Conservation (phyloP, 2,888 invertebrate species). For the Cryptops parisi region DNA sequence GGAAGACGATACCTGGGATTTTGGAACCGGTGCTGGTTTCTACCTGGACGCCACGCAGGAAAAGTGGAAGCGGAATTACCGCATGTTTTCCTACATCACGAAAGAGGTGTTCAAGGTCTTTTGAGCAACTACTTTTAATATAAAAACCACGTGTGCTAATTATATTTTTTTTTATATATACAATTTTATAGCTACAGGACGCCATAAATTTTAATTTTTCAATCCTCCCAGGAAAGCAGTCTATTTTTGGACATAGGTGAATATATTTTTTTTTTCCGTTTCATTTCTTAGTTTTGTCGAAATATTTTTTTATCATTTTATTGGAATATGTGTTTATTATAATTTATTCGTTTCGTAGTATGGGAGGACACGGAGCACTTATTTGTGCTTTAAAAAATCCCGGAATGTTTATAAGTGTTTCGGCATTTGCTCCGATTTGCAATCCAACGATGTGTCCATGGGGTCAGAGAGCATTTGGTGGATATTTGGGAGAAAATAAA, state of each 20-base stretch:
- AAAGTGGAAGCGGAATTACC: slow-evolving; percentile 86
- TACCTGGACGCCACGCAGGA: slow-evolving; percentile 81
- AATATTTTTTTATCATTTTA: neutral
- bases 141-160: neutral
- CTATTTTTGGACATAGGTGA: slow-evolving; percentile 39
- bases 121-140: slow-evolving; percentile 1
- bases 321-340: slow-evolving; percentile 10
- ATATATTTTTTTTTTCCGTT: too few species aligned
- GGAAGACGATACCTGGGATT: slow-evolving; percentile 83
- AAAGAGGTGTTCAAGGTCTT: slow-evolving; percentile 41
- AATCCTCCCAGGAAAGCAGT: slow-evolving; percentile 30
- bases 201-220: slow-evolving; percentile 62
- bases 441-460: slow-evolving; percentile 73
- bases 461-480: slow-evolving; percentile 70
- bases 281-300: too few species aligned
- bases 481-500: slow-evolving; percentile 58
- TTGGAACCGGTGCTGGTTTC: slow-evolving; percentile 90
- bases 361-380: slow-evolving; percentile 97
- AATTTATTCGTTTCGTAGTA: slow-evolving; percentile 43
- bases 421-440: slow-evolving; percentile 89
- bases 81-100: slow-evolving; percentile 91
- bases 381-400: slow-evolving; percentile 82
- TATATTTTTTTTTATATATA: slow-evolving; percentile 4
- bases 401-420: slow-evolving; percentile 50
- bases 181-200: slow-evolving; percentile 42